Evolutionary conservation across 2,797 vertebrate genomes (phyloP).

Genomic region (Falco naumanni): DNA sequence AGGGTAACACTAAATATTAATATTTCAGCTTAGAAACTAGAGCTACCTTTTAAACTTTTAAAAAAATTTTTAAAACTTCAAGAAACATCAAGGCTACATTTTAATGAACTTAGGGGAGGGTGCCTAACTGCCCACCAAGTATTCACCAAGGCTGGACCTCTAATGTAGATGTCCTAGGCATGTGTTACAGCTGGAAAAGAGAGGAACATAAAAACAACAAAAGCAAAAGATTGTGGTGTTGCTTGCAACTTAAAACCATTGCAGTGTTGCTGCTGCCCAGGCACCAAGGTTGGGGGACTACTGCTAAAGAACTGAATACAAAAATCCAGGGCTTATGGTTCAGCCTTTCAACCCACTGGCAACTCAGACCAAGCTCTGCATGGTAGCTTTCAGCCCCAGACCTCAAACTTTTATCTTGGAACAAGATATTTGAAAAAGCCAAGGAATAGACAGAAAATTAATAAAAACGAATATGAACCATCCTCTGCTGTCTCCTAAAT

Average conservation of each 20-base stretch:
- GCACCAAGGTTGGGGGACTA: not conserved
- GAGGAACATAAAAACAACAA: not conserved
- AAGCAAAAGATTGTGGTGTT: not conserved
- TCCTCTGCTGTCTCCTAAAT: not conserved
- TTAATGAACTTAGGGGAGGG: not conserved
- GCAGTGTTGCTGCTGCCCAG: not conserved
- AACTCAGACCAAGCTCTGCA: not conserved
- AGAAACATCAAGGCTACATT: not conserved
- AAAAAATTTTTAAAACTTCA: not conserved
- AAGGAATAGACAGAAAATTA: not conserved
- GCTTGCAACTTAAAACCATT: not conserved
- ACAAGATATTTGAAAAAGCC: not conserved
- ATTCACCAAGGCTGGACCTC: not conserved
- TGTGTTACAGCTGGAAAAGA: not conserved
- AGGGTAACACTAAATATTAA: not conserved
- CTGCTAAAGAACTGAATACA: not conserved
- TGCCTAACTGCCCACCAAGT: not conserved
- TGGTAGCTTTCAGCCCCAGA: not conserved
- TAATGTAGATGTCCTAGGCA: not conserved
- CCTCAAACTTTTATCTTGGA: not conserved
- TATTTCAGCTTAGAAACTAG: not conserved
- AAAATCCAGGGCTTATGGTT: not conserved
- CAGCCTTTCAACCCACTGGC: not conserved
- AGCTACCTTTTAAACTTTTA: not conserved
- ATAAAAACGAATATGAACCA: not conserved